These are phyloP conservation scores for Bombus breviceps DNA, from an alignment of 1,140 invertebrate species.

Conservation along the genomic window DNA sequence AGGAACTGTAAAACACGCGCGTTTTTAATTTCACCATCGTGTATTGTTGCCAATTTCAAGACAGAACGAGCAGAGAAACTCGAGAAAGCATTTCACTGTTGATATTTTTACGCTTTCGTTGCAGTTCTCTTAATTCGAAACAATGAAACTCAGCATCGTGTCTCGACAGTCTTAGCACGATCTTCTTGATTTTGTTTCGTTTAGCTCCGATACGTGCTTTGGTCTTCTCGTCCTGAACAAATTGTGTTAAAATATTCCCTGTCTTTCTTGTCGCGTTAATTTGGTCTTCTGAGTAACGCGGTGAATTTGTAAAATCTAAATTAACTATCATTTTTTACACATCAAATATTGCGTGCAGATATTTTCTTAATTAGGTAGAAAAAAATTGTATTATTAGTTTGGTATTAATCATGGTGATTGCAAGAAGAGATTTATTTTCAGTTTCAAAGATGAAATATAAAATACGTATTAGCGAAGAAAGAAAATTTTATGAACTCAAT, in stretches of 20 bases:
- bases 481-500: no score
- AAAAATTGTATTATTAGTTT: no score
- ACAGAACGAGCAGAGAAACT: no score
- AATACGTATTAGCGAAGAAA: no score
- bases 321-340: not conserved
- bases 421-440: no score
- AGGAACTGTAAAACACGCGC: not conserved
- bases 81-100: not conserved
- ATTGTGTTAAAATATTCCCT: not conserved
- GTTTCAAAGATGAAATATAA: no score
- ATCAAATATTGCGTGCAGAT: no score
- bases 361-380: no score
- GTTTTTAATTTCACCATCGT: constrained; percentile 6
- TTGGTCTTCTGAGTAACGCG: not conserved
- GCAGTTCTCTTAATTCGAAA: not conserved
- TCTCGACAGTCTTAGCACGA: not conserved
- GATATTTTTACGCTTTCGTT: not conserved
- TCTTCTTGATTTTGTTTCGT: not conserved
- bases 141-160: not conserved
- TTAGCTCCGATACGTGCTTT: not conserved
- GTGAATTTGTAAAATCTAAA: not conserved
- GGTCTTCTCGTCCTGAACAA: not conserved
- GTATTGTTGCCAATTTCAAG: not conserved
- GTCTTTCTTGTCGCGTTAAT: not conserved
- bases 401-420: no score